A percentile compares a stretch with the other conserved stretches of the same genome.
Evolutionary conservation across 2,797 vertebrate species (phyloP).

Genomic region (Orestias chungarensis): DNA sequence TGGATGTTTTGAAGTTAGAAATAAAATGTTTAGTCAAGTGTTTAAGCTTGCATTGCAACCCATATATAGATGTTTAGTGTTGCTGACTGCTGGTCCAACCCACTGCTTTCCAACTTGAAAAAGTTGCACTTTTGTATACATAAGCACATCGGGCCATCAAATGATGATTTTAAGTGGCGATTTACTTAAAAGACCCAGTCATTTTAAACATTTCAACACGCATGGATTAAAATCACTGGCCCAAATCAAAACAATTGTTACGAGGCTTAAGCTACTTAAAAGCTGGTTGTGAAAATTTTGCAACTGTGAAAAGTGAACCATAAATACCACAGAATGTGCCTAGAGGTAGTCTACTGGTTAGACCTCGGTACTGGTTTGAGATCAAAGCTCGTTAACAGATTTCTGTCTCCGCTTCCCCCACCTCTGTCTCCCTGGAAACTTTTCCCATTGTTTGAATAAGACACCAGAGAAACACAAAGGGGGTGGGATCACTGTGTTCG

Average conservation of each 20-base stretch:
- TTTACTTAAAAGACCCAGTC: too few relatives aligned
- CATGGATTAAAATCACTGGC: background rate
- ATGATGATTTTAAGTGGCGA: too few relatives aligned
- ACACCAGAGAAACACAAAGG: conserved; percentile 28
- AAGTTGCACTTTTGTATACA: background rate
- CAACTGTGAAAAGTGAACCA: conserved; percentile 21
- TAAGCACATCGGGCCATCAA: background rate
- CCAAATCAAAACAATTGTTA: background rate
- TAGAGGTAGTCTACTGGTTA: conserved; percentile 16
- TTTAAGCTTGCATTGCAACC: background rate
- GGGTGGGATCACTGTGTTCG: conserved; percentile 15
- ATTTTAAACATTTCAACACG: background rate
- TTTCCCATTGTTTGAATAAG: conserved; percentile 40
- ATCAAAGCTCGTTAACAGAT: conserved; percentile 43
- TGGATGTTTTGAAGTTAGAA: background rate
- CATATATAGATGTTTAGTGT: background rate
- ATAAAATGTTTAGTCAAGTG: background rate
- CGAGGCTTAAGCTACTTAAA: background rate
- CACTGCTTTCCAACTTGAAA: background rate
- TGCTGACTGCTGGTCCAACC: background rate
- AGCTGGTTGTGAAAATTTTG: conserved; percentile 1
- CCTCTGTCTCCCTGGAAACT: conserved; percentile 25
- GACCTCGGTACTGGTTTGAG: conserved; percentile 12
- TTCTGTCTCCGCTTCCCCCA: conserved; percentile 7
- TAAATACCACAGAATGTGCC: conserved; percentile 39